Base-by-base conservation (phyloP, 1,140 invertebrate species). In the Sarcophaga peregrina region DNA sequence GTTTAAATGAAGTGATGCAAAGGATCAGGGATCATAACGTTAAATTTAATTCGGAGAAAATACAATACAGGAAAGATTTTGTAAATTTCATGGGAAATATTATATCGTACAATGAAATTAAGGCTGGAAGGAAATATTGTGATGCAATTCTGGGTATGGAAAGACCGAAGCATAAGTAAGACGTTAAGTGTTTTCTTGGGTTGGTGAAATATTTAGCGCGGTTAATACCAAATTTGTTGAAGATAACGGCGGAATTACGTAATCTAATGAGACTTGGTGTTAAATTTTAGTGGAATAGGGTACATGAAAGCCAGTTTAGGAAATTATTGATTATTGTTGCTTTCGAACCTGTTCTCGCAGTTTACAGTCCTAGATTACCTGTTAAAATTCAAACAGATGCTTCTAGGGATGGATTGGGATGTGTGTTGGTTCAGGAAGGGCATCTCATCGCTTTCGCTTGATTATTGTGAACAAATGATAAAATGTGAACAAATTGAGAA, bases 401-500 rank as follows among this genome's bases (percentile, higher is more conserved):
- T 15, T 87, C 86, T 5, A 84, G 89, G 80, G 84, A 87, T 85
- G 90, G 86, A 72, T 48, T 90, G 17, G 89, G 85, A 7, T 85
- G 83, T 73, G 85, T 85, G 13, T 58, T 91, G 48, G 20, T 89
- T 8, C 89, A 91, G 84, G 74, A 87, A 72, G 74, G 82, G 3
- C 78, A 85, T 52, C 87, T 87, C 17, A 84, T 89, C 5, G 85
- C 85, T 11, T 91, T 88, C 84, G 90, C 89, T 8, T 90, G 86
- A 6, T 85, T 86, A 82, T 85, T 85, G 5, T 73, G 89, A 6
- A 87, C 82, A 11, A 81, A 84, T 25, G 85, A 87, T 13, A 72
- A 85, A 85, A 46, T 90, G 89, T 82, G 84, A 88, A 11, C 85
- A 54, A 10, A 54, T 54, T 10, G 91, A 92, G 83, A 92, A 91